Evolutionary conservation across 2,113 vertebrate genomes (phyloP).

Genomic region (Orientallactaga bullata): DNA sequence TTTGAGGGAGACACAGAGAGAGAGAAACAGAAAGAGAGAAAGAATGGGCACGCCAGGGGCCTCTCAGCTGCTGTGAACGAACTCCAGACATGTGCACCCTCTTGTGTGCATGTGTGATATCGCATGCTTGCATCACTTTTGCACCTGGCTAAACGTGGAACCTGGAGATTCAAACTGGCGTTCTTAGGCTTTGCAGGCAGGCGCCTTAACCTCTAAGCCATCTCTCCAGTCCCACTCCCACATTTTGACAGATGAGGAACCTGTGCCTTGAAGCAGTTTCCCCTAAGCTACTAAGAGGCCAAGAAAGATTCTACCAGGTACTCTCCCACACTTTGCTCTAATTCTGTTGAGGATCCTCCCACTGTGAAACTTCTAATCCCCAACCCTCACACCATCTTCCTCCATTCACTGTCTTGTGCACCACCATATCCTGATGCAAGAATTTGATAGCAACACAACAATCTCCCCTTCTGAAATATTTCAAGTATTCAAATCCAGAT

Average conservation of each 20-base stretch:
- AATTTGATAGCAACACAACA: neutral
- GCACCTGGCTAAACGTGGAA: too few species aligned
- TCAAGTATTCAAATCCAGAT: neutral
- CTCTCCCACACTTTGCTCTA: neutral
- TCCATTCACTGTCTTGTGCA: neutral
- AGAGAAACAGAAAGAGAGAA: too few species aligned
- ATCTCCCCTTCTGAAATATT: neutral
- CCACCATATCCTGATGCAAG: neutral
- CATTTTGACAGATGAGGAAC: slow-evolving; percentile 13
- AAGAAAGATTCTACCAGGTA: neutral
- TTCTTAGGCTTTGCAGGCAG: too few species aligned
- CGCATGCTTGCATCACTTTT: too few species aligned
- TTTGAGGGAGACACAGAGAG: too few species aligned
- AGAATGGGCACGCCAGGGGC: too few species aligned
- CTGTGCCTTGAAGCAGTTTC: neutral
- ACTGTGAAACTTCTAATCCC: neutral
- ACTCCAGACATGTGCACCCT: too few species aligned
- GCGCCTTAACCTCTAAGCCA: too few species aligned
- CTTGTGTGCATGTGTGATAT: too few species aligned
- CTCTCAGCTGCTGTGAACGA: too few species aligned
- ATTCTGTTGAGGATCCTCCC: neutral
- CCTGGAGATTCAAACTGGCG: too few species aligned
- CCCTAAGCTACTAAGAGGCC: neutral
- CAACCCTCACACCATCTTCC: neutral
- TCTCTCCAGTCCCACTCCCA: too few species aligned